These are phyloP conservation scores for Pygoscelis adeliae DNA, from an alignment of 2,113 vertebrate genomes.

Conservation along the genomic window DNA sequence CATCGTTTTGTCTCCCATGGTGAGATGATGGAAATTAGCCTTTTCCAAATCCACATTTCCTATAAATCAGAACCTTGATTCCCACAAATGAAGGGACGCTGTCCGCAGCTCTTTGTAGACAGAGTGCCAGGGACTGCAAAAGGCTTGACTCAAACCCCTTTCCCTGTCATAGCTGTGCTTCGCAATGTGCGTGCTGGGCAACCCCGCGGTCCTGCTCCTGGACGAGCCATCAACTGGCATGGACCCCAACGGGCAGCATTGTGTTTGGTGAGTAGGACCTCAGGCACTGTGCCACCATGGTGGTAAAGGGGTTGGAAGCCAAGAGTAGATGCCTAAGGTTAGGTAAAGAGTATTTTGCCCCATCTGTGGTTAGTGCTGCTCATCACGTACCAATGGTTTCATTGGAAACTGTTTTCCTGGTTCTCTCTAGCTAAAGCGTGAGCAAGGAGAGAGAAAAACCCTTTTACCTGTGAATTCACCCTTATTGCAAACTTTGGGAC, in stretches of 20 bases:
- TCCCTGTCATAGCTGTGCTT: conserved; percentile 81
- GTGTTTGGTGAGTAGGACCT: conserved; percentile 81
- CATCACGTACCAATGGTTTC: accelerated
- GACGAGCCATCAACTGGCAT: conserved; percentile 87
- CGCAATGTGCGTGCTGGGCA: conserved; percentile 84
- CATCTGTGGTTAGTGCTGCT: accelerated
- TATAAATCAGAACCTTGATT: background rate
- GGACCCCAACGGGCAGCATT: conserved; percentile 88
- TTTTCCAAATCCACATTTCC: background rate
- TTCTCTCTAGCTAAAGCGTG: background rate
- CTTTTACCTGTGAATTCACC: background rate
- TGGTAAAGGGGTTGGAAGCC: background rate
- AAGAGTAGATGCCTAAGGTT: background rate
- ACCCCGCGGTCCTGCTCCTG: conserved; percentile 82
- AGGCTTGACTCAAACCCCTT: background rate
- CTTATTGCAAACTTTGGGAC: background rate
- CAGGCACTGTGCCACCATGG: accelerated
- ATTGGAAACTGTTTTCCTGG: background rate
- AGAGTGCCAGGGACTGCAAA: background rate
- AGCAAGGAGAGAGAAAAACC: background rate
- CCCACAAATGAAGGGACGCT: accelerated
- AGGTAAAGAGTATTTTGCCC: background rate
- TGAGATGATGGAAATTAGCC: background rate
- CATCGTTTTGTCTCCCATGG: accelerated
- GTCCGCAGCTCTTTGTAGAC: no score